Base-by-base conservation (phyloP, 2,113 vertebrate genomes). In the Melanocharis versteri region DNA sequence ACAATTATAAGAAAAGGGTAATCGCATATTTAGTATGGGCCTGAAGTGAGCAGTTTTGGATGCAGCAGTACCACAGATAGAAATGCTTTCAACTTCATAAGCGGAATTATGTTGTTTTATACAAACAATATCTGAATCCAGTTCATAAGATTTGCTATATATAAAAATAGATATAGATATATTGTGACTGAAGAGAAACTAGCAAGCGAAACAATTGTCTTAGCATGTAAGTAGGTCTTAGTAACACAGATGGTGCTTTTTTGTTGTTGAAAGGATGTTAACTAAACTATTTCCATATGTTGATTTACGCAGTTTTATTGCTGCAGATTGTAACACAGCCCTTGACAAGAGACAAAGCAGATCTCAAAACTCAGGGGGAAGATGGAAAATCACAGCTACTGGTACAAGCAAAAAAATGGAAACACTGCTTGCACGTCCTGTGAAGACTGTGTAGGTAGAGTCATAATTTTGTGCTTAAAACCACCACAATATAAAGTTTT, bases 271-370 rank as follows among this genome's bases (percentile, higher is more conserved):
- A 70, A 96, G 47, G 24, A 35, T 84, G 73, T 92, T 87, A 92
- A 78, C 24, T 79, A 84, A 97, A 92, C 26, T 69, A 51, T 61
- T 85, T 97, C 73, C 84, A 62, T 80, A 86, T 83, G 79, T 47
- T 96, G 39, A 64, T 65, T 69, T 65, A 83, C 37, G 21, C 83
- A 57, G 82, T 91, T 96, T 91, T 62, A 42, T 83, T 93, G 58
- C 75, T 76, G 68, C 17, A 84, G 48, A 87, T 62, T 88, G 42
- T 86, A 89, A 91, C 20, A 75, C 19, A 80, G 39, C 42, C 61
- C 44, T 89, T 72, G 24, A 70, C 12, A 18, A 97, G 84, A 85
- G 61, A 72, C 2, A 17, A 11, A 77, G 17, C 11, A 91, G n/a
- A 75, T 85, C 53, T 53, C 64, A 87, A 37, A 91, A 53, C 35